Percentiles rank a stretch among this genome's conserved stretches.
phyloP scores from a whole-genome alignment of 2,888 invertebrate genomes.

The Epirrita christyi region DNA sequence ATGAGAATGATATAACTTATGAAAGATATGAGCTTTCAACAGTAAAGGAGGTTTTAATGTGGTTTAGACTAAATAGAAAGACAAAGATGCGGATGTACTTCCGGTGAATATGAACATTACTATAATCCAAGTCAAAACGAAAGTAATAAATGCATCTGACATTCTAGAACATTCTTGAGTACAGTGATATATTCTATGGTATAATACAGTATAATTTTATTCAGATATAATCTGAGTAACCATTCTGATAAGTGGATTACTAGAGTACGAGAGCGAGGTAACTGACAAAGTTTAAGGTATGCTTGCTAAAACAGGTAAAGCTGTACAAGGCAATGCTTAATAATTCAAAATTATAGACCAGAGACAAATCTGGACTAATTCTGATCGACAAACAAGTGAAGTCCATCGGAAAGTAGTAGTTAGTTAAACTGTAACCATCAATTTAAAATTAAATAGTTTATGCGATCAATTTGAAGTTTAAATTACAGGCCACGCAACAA shows the following conservation, averaged over 20 bases:
- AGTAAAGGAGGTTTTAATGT: slow-evolving; percentile 7
- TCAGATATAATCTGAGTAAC: not conserved
- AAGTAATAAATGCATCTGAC: not conserved
- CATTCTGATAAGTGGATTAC: not conserved
- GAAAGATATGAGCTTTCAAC: slow-evolving; percentile 8
- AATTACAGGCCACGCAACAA: slow-evolving; percentile 36
- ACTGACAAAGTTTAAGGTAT: not conserved
- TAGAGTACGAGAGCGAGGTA: slow-evolving; percentile 5
- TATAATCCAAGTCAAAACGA: not conserved
- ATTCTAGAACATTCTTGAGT: too few relatives aligned
- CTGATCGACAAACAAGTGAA: slow-evolving; percentile 25
- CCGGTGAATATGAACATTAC: not conserved
- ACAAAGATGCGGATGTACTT: slow-evolving; percentile 4
- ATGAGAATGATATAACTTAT: slow-evolving; percentile 4
- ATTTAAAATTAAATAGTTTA: slow-evolving; percentile 20
- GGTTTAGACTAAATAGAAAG: not conserved
- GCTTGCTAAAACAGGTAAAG: not conserved
- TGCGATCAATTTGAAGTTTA: slow-evolving; percentile 29
- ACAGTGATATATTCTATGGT: too few relatives aligned
- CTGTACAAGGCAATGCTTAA: not conserved
- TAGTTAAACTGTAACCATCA: slow-evolving; percentile 22
- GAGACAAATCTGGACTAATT: slow-evolving; percentile 10
- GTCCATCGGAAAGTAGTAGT: slow-evolving; percentile 29
- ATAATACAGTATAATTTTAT: not conserved
- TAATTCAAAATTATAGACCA: slow-evolving; percentile 7